Evolutionary conservation across 1,140 invertebrate genomes (phyloP).

Genomic region (Liolophura sinensis): DNA sequence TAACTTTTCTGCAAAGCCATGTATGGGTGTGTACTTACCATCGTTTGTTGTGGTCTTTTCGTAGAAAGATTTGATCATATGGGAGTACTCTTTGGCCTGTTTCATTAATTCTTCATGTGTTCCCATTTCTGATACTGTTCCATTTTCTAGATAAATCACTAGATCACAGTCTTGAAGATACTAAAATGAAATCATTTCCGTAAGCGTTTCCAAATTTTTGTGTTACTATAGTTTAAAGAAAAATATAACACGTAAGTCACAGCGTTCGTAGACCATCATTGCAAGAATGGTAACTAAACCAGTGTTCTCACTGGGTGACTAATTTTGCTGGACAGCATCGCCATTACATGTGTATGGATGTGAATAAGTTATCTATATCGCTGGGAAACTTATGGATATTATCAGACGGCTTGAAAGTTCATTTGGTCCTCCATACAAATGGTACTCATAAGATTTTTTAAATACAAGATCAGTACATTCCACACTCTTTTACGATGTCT

Average conservation of each 20-base stretch:
- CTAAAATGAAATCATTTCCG: constrained; percentile 19
- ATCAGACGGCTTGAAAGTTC: not conserved
- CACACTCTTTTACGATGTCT: not conserved
- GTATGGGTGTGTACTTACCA: no score
- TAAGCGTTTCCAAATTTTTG: not conserved
- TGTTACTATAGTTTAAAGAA: not conserved
- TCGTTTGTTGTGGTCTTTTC: no score
- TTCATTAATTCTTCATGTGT: constrained; percentile 35
- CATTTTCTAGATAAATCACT: constrained; percentile 62
- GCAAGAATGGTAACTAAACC: no score
- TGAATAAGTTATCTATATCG: no score
- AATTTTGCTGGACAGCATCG: no score
- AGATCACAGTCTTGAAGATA: constrained; percentile 60
- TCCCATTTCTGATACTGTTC: constrained; percentile 46
- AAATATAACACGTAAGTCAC: not conserved
- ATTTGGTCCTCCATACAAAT: not conserved
- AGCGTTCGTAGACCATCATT: not conserved
- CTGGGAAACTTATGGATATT: not conserved
- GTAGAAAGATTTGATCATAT: constrained; percentile 44
- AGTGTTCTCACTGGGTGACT: no score
- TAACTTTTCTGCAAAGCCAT: no score
- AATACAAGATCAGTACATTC: not conserved
- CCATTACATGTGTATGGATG: no score
- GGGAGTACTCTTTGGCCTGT: constrained; percentile 52
- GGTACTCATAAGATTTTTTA: not conserved